These are phyloP conservation scores for Mormyrus hasselquistii DNA, from an alignment of 2,797 vertebrate species.

Conservation along the genomic window DNA sequence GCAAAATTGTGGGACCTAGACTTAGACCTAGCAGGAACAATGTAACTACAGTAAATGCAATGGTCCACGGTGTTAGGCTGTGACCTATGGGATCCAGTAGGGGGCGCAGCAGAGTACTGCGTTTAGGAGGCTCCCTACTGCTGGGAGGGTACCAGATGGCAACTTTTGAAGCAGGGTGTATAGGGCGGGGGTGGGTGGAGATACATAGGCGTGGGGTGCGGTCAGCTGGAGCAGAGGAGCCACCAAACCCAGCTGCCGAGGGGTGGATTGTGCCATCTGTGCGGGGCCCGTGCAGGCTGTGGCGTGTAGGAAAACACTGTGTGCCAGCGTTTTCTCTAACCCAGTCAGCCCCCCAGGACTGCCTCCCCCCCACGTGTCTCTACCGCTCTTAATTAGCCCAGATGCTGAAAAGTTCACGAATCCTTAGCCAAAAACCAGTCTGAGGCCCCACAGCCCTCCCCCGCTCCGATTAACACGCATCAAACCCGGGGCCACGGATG, in stretches of 20 bases:
- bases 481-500: neutral
- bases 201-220: neutral
- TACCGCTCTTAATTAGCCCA: neutral
- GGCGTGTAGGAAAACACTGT: neutral
- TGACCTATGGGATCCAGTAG: neutral
- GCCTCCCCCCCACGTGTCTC: neutral
- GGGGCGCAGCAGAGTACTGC: neutral
- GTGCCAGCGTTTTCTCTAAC: conserved; percentile 8
- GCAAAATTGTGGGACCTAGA: neutral
- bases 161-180: neutral
- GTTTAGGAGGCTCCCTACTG: neutral
- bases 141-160: neutral
- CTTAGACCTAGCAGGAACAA: neutral
- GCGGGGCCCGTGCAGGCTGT: neutral
- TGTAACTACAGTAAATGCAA: neutral
- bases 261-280: conserved; percentile 34
- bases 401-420: neutral
- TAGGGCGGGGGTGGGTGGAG: neutral
- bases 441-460: neutral
- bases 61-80: neutral
- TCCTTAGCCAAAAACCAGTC: neutral
- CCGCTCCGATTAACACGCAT: neutral
- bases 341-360: neutral
- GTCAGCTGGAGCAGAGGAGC: neutral
- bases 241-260: neutral